Evolutionary conservation across 2,113 vertebrate genomes (phyloP), one percentile per base, ranked within the genome.

Genomic region (Arothron firmamentum): DNA sequence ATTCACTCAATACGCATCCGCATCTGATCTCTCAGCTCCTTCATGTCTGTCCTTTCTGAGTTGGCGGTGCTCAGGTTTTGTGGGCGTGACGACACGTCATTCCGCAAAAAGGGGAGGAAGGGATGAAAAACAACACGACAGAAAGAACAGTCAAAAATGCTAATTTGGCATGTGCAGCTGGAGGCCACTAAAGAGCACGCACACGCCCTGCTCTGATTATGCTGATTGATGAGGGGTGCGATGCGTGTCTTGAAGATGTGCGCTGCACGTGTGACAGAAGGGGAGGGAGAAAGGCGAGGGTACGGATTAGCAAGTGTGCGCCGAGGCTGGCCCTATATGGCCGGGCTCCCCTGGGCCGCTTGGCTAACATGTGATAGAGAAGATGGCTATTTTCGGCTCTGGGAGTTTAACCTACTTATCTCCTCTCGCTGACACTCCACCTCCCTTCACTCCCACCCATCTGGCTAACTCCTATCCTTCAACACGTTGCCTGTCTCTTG

Each of bases 361-460:
- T 66, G 71, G 76, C 75, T 79, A 87, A 68, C 83, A 86, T 86
- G 82, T 79, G 85, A 90, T 87, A 60, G 74, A 80, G 76, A 84
- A 82, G 78, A 78, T 77, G 70, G 84, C 81, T 90, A 89, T 90
- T 90, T 90, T 87, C 80, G 90, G 86, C 85, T 56, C 72, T 75
- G 81, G 81, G 88, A 84, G 86, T 87, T 88, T 88, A 91, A 88
- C 87, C 88, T 90, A 91, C 85, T 90, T 91, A 87, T 87, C 79
- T 76, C 67, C 56, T 63, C 79, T 80, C 77, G 38, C 65, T 77
- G 70, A 76, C 75, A 70, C 68, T 65, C 73, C 72, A 57, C 73
- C 67, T 59, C 56, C 66, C 62, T 59, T 62, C 53, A 52, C 70
- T 69, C 53, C 67, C 43, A 69, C 76, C 78, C 69, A 70, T 73